A percentile compares a stretch with the other conserved stretches of the same genome.
These are phyloP conservation scores for Lasioglossum pauxillum DNA, from an alignment of 2,888 invertebrate genomes.

Conservation along the genomic window DNA sequence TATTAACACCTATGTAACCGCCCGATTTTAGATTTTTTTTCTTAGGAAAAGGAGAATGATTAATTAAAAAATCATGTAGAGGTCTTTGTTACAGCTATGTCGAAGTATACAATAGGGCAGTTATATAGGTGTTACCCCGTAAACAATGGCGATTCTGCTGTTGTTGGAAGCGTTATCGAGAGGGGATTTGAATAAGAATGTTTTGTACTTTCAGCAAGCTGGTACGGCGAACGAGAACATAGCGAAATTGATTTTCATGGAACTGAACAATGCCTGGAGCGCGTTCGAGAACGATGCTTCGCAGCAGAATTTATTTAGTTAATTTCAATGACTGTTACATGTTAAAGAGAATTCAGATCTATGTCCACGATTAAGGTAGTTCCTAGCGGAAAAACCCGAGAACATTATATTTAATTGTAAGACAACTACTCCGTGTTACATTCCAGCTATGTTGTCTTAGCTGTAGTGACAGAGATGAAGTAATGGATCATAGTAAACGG, in stretches of 20 bases:
- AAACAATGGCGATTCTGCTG: neutral
- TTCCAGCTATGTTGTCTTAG: constrained; percentile 74
- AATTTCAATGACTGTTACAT: constrained; percentile 73
- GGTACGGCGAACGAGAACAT: constrained; percentile 96
- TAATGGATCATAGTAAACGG: constrained; percentile 46
- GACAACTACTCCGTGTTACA: constrained; percentile 72
- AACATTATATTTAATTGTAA: constrained; percentile 68
- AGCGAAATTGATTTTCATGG: constrained; percentile 99
- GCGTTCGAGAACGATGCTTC: constrained; percentile 96
- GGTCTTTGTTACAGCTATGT: too few species aligned
- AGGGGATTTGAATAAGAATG: neutral
- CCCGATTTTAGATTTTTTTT: neutral
- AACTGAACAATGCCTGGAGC: constrained; percentile 99
- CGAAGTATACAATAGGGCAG: too few species aligned
- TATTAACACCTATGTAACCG: neutral
- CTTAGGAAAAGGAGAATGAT: too few species aligned
- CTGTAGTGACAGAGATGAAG: constrained; percentile 55
- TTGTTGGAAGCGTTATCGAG: neutral
- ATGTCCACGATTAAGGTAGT: constrained; percentile 69
- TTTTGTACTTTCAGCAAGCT: constrained; percentile 89
- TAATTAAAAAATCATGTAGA: too few species aligned
- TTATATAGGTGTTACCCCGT: neutral
- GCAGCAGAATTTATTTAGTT: constrained; percentile 90
- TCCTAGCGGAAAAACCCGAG: constrained; percentile 64
- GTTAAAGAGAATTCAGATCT: constrained; percentile 53